Conservation (phyloP, 2,797 vertebrate genomes). For the Urophycis tenuis region DNA sequence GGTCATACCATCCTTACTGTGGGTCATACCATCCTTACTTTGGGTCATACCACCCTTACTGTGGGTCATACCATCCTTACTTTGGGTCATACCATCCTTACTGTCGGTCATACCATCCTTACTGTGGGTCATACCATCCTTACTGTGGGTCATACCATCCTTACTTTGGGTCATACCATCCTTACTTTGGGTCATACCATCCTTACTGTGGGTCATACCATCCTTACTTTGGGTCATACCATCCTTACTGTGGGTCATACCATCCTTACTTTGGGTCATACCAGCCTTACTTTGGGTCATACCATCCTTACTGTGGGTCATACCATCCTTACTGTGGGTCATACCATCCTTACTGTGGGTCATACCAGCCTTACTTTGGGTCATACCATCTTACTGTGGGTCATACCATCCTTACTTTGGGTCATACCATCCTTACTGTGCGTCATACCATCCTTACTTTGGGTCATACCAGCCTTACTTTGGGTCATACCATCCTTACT, state of each 20-base stretch:
- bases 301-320: not conserved
- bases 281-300: no score
- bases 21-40: not conserved
- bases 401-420: no score
- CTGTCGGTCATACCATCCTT: not conserved
- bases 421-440: not conserved
- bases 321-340: no score
- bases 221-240: not conserved
- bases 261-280: not conserved
- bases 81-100: no score
- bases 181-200: not conserved
- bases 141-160: not conserved
- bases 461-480: not conserved
- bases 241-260: no score
- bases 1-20: no score
- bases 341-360: not conserved
- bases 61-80: not conserved
- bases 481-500: no score
- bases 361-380: not conserved
- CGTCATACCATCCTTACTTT: no score
- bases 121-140: no score
- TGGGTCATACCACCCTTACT: no score
- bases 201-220: no score
- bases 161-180: no score
- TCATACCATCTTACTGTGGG: not conserved